Percentiles rank a stretch among this genome's conserved stretches.
Conservation (phyloP, 2,113 vertebrate species). For the Hippocampus mohnikei region DNA sequence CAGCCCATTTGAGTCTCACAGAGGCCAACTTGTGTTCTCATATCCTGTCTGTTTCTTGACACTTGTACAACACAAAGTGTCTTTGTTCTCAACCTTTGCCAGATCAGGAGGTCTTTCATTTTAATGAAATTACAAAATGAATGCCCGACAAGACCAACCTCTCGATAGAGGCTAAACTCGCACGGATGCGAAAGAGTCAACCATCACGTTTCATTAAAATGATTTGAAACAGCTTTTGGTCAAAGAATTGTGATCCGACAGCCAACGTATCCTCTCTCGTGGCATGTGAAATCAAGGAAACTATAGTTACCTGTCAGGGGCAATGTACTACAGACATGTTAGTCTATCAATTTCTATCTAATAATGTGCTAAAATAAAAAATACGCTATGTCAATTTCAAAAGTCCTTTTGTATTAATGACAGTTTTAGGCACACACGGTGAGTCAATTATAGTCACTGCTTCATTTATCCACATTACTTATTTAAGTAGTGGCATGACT, state of each 20-base stretch:
- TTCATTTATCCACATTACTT: no score
- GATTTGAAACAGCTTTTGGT: neutral
- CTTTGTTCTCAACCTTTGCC: constrained; percentile 40
- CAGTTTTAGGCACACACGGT: no score
- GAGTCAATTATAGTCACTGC: no score
- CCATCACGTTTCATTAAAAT: neutral
- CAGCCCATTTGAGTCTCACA: constrained; percentile 44
- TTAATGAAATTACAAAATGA: constrained; percentile 48
- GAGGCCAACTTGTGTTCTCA: constrained; percentile 63
- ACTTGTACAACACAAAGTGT: constrained; percentile 15
- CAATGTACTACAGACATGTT: neutral
- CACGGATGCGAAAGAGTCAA: neutral
- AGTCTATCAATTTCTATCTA: neutral
- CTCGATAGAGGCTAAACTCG: neutral
- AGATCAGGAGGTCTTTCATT: constrained; percentile 34
- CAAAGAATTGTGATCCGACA: neutral
- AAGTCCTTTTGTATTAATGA: no score
- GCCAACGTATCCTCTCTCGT: neutral
- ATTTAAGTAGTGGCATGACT: no score
- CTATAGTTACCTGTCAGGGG: neutral
- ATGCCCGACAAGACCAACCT: constrained; percentile 14
- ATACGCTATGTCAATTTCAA: neutral
- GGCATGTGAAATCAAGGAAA: neutral
- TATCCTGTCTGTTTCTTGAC: constrained; percentile 46
- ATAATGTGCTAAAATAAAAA: neutral